Evolutionary conservation across 2,113 vertebrate genomes (phyloP).

Genomic region (Mungos mungo): DNA sequence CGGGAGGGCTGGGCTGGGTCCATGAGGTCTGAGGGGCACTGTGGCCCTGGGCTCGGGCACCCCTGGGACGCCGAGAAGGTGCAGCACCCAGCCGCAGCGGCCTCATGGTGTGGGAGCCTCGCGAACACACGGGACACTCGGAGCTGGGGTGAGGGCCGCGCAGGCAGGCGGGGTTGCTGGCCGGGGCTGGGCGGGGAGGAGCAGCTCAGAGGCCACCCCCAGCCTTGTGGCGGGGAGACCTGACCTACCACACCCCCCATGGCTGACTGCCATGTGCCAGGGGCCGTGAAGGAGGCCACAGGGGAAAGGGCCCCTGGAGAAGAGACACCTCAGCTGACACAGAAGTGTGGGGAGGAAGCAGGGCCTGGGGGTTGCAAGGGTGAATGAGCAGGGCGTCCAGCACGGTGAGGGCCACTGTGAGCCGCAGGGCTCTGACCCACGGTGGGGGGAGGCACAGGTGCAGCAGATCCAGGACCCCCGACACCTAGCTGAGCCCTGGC

Average conservation of each 20-base stretch:
- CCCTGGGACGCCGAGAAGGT: too few relatives aligned
- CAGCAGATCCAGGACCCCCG: rapidly evolving
- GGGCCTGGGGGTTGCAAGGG: not conserved
- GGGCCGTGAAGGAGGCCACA: rapidly evolving
- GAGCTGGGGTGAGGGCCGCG: not conserved
- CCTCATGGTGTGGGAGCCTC: too few relatives aligned
- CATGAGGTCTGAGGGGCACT: too few relatives aligned
- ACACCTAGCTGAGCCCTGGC: rapidly evolving
- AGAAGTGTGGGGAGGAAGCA: not conserved
- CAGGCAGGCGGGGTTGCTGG: too few relatives aligned
- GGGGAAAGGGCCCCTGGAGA: not conserved
- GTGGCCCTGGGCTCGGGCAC: too few relatives aligned
- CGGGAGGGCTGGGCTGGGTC: rapidly evolving
- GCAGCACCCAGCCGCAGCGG: too few relatives aligned
- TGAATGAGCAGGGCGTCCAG: rapidly evolving
- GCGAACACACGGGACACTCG: not conserved
- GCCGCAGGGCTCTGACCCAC: not conserved
- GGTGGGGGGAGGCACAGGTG: not conserved
- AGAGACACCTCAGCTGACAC: too few relatives aligned
- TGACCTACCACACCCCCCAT: rapidly evolving
- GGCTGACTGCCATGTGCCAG: rapidly evolving
- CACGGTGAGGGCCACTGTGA: not conserved
- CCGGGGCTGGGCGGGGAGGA: rapidly evolving
- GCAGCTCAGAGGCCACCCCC: not conserved
- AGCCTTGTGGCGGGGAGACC: rapidly evolving